These are phyloP conservation scores for Kuschelorhynchus macadamiae DNA, from an alignment of 2,888 invertebrate genomes.

Conservation along the genomic window DNA sequence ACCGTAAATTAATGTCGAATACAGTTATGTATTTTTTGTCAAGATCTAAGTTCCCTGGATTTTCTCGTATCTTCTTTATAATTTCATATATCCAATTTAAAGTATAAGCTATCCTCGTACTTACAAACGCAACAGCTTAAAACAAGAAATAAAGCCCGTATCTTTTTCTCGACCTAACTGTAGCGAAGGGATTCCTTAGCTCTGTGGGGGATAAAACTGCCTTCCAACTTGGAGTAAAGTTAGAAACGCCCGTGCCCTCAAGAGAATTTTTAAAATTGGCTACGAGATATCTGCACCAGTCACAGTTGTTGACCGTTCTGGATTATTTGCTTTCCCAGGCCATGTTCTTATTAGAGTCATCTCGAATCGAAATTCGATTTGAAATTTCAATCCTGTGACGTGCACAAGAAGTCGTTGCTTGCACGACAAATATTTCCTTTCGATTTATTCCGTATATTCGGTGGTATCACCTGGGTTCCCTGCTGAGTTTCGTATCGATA, in stretches of 20 bases:
- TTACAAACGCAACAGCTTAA: background rate
- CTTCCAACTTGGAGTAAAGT: constrained; percentile 27
- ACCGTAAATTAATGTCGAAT: too few species aligned
- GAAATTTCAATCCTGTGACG: constrained; percentile 10
- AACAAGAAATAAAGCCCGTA: constrained; percentile 4
- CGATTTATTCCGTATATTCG: too few species aligned
- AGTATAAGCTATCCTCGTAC: too few species aligned
- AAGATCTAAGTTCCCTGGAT: too few species aligned
- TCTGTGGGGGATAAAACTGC: constrained; percentile 30
- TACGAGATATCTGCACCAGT: constrained; percentile 41
- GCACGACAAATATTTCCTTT: too few species aligned
- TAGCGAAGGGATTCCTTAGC: constrained; percentile 16
- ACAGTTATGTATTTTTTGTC: too few species aligned
- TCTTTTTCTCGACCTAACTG: constrained; percentile 6
- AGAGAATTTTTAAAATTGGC: constrained; percentile 46
- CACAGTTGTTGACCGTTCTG: constrained; percentile 43
- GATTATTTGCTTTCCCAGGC: constrained; percentile 39
- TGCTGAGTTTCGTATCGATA: too few species aligned
- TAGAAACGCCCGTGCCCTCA: constrained; percentile 20
- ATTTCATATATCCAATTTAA: too few species aligned
- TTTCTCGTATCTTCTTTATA: too few species aligned
- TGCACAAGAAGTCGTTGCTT: background rate
- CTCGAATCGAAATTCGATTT: constrained; percentile 24
- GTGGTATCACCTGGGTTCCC: too few species aligned
- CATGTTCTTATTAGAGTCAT: constrained; percentile 32